Base-by-base conservation (phyloP, 2,797 vertebrate genomes). In the Aeoliscus strigatus region DNA sequence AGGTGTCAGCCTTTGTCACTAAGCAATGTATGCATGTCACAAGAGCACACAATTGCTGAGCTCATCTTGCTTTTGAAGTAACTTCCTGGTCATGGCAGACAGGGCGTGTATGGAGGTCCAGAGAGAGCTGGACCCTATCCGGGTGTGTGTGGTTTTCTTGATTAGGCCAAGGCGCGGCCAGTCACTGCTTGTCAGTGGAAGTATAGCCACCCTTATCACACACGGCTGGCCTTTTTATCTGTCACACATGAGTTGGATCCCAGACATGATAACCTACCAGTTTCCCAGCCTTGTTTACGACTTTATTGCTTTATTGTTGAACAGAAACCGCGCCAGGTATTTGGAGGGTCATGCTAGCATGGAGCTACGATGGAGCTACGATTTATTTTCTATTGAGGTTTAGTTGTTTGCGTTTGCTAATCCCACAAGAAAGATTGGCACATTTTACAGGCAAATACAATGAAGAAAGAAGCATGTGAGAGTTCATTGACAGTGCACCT, bases 161-260 rank as follows among this genome's bases (percentile, higher is more conserved):
- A 60, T 56, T 55, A 25, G 41, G 28, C 58, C 26, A 49, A 75
- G 81, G 78, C 27, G 73, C 21, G 76, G 68, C 71, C 56, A 9
- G 42, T 61, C 46, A 16, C 41, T 67, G 56, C 66, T 83, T 76
- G 78, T 86, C 80, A 75, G 61, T 81, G 80, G 83, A 84, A 84
- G 73, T 78, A 41, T 62, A 64, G 45, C 62, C 16, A 35, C 62
- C 49, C 67, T 82, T 75, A 84, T 81, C 75, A 62, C 63, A 70
- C 66, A 78, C 53, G 73, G 52, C 60, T 47, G 62, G 60, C 66
- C 60, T 44, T 74, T 75, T 61, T 78, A 81, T 81, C 73, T 60
- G 69, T 58, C 65, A 66, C 63, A 75, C 66, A 78, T 59, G 70
- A 70, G 57, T 66, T 61, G 74, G 67, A 77, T 77, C 71, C 57